Base-by-base conservation (phyloP, 2,113 vertebrate species). In the Camarhynchus parvulus region DNA sequence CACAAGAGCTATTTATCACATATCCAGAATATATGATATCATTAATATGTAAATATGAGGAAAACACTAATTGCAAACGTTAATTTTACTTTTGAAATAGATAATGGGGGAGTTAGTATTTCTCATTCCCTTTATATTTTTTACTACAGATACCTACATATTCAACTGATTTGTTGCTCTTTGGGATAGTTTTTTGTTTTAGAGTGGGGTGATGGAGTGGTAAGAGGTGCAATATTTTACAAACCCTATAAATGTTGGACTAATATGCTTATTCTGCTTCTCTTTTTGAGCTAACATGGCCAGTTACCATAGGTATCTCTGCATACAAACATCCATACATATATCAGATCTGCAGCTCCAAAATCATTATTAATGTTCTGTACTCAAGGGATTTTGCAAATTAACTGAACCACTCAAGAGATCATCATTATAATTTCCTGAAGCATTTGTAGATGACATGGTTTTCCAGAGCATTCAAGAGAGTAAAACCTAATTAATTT, bases 1-100 rank as follows among this genome's bases (percentile, higher is more conserved):
- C 11, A 37, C 0, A 0, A 66, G 8, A 1, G 1, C 21, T 33
- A 44, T 75, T 92, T 41, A 62, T n/a, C 55, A 86, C 0, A 2
- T 35, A 49, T 58, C 42, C 28, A 62, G 22, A 72, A 24, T 62
- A 69, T 7, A 23, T 62, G 37, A 24, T 18, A 23, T 37, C 7
- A 46, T 75, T 70, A 63, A 78, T 11, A 15, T 17, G 3, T 41
- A 49, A 81, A 77, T 24, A 55, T 1, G 21, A 83, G 69, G 41
- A 53, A 90, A 80, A 63, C 11, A 22, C 24, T 67, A 72, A 79
- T 16, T 62, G 15, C 4, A 64, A 30, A n/a, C 31, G 87, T 24
- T 8, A 8, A 46, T 5, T 42, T 33, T 55, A 16, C 41, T 80
- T 77, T 61, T 5, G 4, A 90, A 92, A 83, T 6, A 89, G 23